Evolutionary conservation across 2,113 vertebrate species (phyloP), one percentile per base, ranked within the genome.

Genomic region (Amia ocellicauda): DNA sequence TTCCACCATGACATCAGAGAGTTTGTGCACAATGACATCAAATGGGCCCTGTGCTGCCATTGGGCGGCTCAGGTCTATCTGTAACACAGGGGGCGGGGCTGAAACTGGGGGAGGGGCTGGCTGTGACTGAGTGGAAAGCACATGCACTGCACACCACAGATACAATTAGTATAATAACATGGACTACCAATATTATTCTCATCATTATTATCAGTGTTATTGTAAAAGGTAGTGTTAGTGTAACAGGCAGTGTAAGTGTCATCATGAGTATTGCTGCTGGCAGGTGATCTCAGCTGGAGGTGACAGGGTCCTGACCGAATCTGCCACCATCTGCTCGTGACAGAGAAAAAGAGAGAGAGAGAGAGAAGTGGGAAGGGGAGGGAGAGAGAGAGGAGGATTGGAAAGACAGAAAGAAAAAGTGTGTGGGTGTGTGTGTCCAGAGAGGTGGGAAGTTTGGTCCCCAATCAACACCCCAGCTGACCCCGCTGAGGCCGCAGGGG

Each of bases 1-100:
- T 56, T 89, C 85, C 40, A 89, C 80, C 2, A 89, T 80, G 62
- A 89, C 73, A 1, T 89, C 89, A 4, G 89, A 88, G 20, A 89
- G 80, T 66, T 89, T 89, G 75, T 90, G 89, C 8, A 90, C 68
- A 14, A 89, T 89, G 61, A 87, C 40, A 27, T 86, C 66, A 26
- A 89, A 90, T 7, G 88, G 86, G 28, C 89, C 87, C 73, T 90
- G 89, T 1, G 73, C 74, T 3, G 14, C 70, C 65, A 91, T 71
- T 2, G 84, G 80, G 58, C 68, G 79, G 22, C 68, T 68, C 42
- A 89, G 75, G 60, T 89, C 78, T 22, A 89, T 83, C 86, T 89
- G 64, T n/a, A 60, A 13, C 13, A 16, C 43, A 62, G 47, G 17
- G 24, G 36, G 13, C n/a, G n/a, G n/a, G n/a, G n/a, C n/a, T n/a